Conservation (phyloP, 2,113 vertebrate species). For the Channa maculata region DNA sequence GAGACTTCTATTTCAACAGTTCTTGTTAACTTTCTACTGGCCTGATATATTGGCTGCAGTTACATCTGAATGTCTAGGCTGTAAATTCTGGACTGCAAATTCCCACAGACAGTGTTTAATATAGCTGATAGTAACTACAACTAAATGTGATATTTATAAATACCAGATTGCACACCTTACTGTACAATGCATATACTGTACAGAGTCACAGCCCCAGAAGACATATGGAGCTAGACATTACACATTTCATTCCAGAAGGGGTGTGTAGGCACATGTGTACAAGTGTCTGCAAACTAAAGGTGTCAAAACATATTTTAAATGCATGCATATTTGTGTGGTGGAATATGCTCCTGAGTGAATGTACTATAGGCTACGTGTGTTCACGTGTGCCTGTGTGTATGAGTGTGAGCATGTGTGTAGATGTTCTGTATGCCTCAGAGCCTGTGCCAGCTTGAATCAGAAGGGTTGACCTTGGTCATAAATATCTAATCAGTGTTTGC, state of each 20-base stretch:
- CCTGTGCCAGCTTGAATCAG: constrained; percentile 78
- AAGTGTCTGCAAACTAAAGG: constrained; percentile 33
- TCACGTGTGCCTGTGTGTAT: constrained; percentile 7
- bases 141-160: not conserved
- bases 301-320: constrained; percentile 43
- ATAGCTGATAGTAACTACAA: not conserved
- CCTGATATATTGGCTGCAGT: constrained; percentile 36
- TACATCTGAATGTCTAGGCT: constrained; percentile 22
- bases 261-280: not conserved
- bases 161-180: not conserved
- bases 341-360: not conserved
- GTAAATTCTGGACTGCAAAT: constrained; percentile 23
- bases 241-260: not conserved
- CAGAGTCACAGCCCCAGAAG: not conserved
- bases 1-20: constrained; percentile 32
- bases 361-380: not conserved
- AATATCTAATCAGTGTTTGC: constrained; percentile 84
- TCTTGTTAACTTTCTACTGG: constrained; percentile 36
- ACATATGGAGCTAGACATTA: not conserved
- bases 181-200: not conserved
- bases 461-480: constrained; percentile 83
- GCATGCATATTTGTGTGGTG: constrained; percentile 14
- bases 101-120: constrained; percentile 10
- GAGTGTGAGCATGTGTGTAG: constrained; percentile 43
- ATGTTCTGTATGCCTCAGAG: constrained; percentile 80